phyloP scores from a whole-genome alignment of 2,888 invertebrate species.

The Leucophenga montana region DNA sequence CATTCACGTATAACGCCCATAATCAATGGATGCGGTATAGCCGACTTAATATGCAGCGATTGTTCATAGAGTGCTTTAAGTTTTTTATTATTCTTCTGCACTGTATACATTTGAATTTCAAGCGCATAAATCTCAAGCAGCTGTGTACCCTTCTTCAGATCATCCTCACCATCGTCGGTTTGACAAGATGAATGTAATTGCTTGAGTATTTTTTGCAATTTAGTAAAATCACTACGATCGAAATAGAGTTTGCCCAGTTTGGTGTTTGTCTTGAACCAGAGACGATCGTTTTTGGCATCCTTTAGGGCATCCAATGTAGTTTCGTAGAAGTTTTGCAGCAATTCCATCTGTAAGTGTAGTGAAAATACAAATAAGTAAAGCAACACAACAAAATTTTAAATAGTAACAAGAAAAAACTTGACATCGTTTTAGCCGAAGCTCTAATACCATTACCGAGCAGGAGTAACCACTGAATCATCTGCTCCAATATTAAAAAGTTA shows the following conservation, averaged over 20 bases:
- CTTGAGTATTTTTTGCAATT: conserved; percentile 96
- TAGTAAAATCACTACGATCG: conserved; percentile 94
- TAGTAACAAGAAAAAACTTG: not conserved
- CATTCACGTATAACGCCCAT: conserved; percentile 99
- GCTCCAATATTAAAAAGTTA: too few species aligned
- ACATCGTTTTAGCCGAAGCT: too few species aligned
- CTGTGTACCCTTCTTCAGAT: conserved; percentile 97
- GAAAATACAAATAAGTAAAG: not conserved
- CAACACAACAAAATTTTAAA: not conserved
- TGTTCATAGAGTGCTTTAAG: conserved; percentile 97
- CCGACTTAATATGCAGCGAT: conserved; percentile 98
- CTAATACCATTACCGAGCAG: too few species aligned
- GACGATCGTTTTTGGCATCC: conserved; percentile 98
- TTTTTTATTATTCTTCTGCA: conserved; percentile 99
- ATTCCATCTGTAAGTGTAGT: conserved; percentile 84
- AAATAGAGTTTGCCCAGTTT: conserved; percentile 98
- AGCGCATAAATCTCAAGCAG: conserved; percentile 97
- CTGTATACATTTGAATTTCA: conserved; percentile 99
- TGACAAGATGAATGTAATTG: conserved; percentile 98
- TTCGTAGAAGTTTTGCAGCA: conserved; percentile 98
- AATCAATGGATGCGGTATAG: conserved; percentile 99
- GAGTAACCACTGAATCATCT: too few species aligned
- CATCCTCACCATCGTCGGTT: conserved; percentile 98
- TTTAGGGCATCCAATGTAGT: conserved; percentile 94
- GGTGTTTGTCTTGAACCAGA: conserved; percentile 99